Evolutionary conservation across 1,140 invertebrate species (phyloP).

Genomic region (Stegodyphus mimosarum): DNA sequence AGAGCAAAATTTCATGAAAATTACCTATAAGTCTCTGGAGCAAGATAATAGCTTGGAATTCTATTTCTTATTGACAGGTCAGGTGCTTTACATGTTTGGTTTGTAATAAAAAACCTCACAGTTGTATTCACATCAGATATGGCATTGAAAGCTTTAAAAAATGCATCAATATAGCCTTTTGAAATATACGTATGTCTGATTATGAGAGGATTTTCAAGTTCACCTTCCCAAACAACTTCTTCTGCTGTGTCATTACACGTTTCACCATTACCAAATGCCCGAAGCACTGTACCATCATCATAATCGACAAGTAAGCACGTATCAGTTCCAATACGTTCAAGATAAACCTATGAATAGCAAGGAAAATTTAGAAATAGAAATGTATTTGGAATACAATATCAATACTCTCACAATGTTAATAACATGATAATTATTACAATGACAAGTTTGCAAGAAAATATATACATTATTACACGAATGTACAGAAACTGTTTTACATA

Average conservation of each 20-base stretch:
- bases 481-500: not conserved
- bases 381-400: not conserved
- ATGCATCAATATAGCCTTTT: slow-evolving; percentile 65
- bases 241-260: slow-evolving; percentile 60
- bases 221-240: slow-evolving; percentile 57
- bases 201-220: slow-evolving; percentile 56
- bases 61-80: slow-evolving; percentile 65
- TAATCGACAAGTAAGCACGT: slow-evolving; percentile 68
- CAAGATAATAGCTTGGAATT: slow-evolving; percentile 37
- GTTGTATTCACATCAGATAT: slow-evolving; percentile 62
- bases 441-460: not conserved
- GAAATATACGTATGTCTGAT: slow-evolving; percentile 64
- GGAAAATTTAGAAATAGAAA: not conserved
- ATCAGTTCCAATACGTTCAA: slow-evolving; percentile 65
- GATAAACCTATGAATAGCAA: slow-evolving; percentile 29
- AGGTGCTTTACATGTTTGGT: slow-evolving; percentile 66
- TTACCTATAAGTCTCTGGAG: slow-evolving; percentile 51
- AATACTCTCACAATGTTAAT: not conserved
- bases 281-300: slow-evolving; percentile 64
- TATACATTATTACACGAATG: not conserved
- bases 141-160: slow-evolving; percentile 64
- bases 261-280: slow-evolving; percentile 53
- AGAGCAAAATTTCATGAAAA: not conserved
- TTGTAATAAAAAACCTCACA: slow-evolving; percentile 63
- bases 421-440: too few relatives aligned